Evolutionary conservation across 2,113 vertebrate genomes (phyloP).

Genomic region (Anolis sagrei): DNA sequence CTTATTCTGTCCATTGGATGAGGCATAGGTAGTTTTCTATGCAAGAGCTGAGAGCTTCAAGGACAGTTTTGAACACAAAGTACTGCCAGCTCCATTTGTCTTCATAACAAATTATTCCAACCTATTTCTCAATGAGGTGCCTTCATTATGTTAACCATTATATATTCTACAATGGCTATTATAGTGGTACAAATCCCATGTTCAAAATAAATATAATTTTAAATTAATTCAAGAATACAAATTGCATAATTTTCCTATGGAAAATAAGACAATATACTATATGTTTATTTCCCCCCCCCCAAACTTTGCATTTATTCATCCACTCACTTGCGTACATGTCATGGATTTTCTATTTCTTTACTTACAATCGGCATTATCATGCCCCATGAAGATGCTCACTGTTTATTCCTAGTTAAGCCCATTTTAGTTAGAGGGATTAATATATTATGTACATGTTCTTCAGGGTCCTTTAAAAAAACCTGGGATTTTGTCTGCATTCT

Average conservation of each 20-base stretch:
- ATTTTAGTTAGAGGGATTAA: no score
- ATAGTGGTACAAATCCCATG: background rate
- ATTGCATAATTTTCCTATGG: background rate
- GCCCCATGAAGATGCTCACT: no score
- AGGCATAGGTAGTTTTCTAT: background rate
- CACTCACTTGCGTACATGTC: background rate
- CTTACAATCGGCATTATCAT: background rate
- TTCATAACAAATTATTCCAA: slow-evolving; percentile 20
- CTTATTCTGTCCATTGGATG: slow-evolving; percentile 32
- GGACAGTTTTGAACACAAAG: slow-evolving; percentile 33
- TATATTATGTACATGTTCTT: no score
- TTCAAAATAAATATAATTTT: background rate
- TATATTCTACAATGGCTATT: background rate
- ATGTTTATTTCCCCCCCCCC: background rate
- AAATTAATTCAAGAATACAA: background rate
- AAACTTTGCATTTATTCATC: background rate
- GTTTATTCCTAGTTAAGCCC: no score
- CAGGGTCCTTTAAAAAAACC: no score
- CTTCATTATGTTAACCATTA: slow-evolving; percentile 14
- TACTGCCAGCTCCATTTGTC: slow-evolving; percentile 16
- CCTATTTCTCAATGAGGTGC: slow-evolving; percentile 13
- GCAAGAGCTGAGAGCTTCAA: slow-evolving; percentile 37
- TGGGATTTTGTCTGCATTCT: no score
- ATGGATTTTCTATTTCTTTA: background rate
- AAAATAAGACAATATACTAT: background rate